Evolutionary conservation across 2,888 invertebrate genomes (phyloP), one percentile per base, ranked within the genome.

Genomic region (Dyspetes luteomarginatus): DNA sequence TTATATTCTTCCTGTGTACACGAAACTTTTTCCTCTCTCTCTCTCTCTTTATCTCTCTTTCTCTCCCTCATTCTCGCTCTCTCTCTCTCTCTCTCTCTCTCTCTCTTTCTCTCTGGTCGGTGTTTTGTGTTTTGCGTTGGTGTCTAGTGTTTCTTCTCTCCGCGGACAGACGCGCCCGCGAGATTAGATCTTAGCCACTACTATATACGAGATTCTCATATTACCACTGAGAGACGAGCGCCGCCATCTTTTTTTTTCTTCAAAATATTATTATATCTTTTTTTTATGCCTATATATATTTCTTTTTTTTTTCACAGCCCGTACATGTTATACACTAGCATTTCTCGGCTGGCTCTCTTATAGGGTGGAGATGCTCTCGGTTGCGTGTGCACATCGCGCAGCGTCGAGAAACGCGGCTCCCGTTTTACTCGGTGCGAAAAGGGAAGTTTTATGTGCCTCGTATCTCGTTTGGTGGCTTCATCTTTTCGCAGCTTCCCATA

Each of bases 111-210:
- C 60, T 73, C 73, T 81, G n/a, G n/a, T n/a, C n/a, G n/a, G n/a
- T n/a, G n/a, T n/a, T n/a, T n/a, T n/a, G n/a, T n/a, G n/a, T 72
- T 65, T 72, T 78, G 77, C 69, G 78, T 73, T 77, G 60, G 87
- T 88, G 89, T 89, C 88, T 89, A 90, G 89, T 89, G 89, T 90
- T 89, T 88, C 89, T 87, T 85, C 87, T 69, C 78, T 74, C 87
- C 85, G 87, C 84, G 88, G 86, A 90, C 87, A 87, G 89, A 89
- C 88, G 81, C 74, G 79, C 82, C 64, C 87, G 87, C 85, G 85
- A 90, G 90, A 90, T 90, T 90, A 90, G 89, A 90, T 90, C 90
- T 90, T 86, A 88, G 87, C 85, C 87, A 82, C 90, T 89, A 88
- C 90, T 87, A 89, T 88, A 89, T 87, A 88, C 87, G 87, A 90